Percentiles rank a stretch among this genome's conserved stretches.
Evolutionary conservation across 1,140 invertebrate species (phyloP).

Genomic region (Cydia fagiglandana): DNA sequence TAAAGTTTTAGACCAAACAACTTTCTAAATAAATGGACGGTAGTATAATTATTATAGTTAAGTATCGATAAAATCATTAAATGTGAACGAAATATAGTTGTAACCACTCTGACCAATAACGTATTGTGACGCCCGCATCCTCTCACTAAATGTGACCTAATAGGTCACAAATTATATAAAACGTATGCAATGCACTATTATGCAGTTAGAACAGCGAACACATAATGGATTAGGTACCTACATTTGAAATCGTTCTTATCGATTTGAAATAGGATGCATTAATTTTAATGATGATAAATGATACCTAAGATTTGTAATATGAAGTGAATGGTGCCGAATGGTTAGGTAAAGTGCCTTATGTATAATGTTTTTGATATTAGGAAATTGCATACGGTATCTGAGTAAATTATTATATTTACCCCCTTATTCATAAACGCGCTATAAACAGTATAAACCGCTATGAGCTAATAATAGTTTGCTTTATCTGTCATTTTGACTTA

Average conservation of each 20-base stretch:
- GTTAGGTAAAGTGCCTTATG: neutral
- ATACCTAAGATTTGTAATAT: neutral
- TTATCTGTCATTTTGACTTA: too few species aligned
- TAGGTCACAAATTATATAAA: slow-evolving; percentile 5
- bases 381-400: too few species aligned
- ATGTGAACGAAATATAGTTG: too few species aligned
- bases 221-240: neutral
- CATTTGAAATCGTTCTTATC: neutral
- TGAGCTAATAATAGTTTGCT: too few species aligned
- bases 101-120: neutral
- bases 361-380: too few species aligned
- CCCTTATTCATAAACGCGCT: too few species aligned
- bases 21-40: too few species aligned
- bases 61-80: too few species aligned
- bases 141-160: neutral
- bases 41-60: too few species aligned
- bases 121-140: neutral
- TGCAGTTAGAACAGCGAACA: neutral
- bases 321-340: neutral
- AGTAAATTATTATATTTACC: too few species aligned
- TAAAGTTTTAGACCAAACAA: too few species aligned
- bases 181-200: neutral
- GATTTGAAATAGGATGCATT: neutral
- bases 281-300: neutral
- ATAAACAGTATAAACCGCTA: too few species aligned